These are phyloP conservation scores for Melipona beecheii DNA, from an alignment of 2,888 invertebrate genomes.

Conservation along the genomic window DNA sequence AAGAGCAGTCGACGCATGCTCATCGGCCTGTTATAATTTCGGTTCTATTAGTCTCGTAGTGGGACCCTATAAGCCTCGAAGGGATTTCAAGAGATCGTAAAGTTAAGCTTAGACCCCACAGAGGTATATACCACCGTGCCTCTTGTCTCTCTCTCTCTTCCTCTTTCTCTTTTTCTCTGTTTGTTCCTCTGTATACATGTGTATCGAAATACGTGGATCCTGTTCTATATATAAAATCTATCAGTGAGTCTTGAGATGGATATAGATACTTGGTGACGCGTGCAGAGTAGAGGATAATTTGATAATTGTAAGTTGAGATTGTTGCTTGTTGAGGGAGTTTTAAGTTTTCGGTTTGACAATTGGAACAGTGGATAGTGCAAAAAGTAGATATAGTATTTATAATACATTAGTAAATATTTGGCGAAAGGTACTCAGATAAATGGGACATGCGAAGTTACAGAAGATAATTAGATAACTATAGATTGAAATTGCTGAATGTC, in stretches of 20 bases:
- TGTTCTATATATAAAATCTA: conserved; percentile 14
- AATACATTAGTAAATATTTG: no score
- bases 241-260: conserved; percentile 10
- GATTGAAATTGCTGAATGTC: no score
- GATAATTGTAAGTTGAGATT: background rate
- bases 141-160: background rate
- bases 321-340: background rate
- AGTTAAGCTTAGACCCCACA: conserved; percentile 82
- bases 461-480: no score
- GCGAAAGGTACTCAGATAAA: no score
- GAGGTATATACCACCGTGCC: conserved; percentile 54
- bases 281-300: conserved; percentile 17
- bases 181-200: background rate
- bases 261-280: conserved; percentile 12
- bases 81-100: conserved; percentile 82
- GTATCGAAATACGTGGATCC: conserved; percentile 22
- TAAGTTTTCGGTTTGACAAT: background rate
- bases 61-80: conserved; percentile 73
- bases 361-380: background rate
- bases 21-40: conserved; percentile 84
- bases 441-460: no score
- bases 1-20: conserved; percentile 84
- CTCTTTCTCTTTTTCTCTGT: background rate
- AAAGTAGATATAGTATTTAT: background rate
- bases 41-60: conserved; percentile 80